Evolutionary conservation across 2,797 vertebrate species (phyloP), one percentile per base, ranked within the genome.

Genomic region (Girardinus metallicus): DNA sequence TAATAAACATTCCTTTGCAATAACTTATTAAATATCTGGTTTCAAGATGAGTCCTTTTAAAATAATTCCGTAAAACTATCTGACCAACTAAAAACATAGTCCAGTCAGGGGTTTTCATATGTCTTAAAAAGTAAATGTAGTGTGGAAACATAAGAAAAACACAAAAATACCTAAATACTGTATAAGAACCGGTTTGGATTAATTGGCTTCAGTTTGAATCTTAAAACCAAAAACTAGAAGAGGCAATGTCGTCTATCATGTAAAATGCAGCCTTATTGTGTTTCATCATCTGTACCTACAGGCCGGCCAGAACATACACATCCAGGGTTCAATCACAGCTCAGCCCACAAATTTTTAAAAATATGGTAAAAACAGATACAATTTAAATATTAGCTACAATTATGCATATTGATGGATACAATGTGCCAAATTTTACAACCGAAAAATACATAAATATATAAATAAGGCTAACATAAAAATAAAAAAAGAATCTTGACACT

Each of bases 371-470:
- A 66, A 26, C 23, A 41, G 21, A 23, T 41, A 23, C 2, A 9
- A 39, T 26, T 41, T 12, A 41, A 68, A 68, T 23, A 68, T 5
- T 8, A 0, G 3, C 31, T 70, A 70, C n/a, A 41, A 68, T 26
- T 41, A 12, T 10, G 2, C 36, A 26, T 23, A 23, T 5, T 23
- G 18, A 68, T 41, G 34, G 18, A 39, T 68, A 23, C 34, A 39
- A 66, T 23, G 34, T 68, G 62, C 3, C 62, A 66, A 23, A 66
- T 5, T 39, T 41, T 12, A 36, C 31, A 62, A 62, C 16, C 34
- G 5, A 62, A 34, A 23, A n/a, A 74, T 85, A 89, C 85, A 85
- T 90, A 57, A 87, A 88, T 83, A 80, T 89, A 81, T 85, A 75
- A 85, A 84, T 66, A 76, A 76, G 8, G 13, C 4, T 4, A 16